These are phyloP conservation scores for Thryonomys swinderianus DNA, from an alignment of 2,113 vertebrate genomes.

Conservation along the genomic window DNA sequence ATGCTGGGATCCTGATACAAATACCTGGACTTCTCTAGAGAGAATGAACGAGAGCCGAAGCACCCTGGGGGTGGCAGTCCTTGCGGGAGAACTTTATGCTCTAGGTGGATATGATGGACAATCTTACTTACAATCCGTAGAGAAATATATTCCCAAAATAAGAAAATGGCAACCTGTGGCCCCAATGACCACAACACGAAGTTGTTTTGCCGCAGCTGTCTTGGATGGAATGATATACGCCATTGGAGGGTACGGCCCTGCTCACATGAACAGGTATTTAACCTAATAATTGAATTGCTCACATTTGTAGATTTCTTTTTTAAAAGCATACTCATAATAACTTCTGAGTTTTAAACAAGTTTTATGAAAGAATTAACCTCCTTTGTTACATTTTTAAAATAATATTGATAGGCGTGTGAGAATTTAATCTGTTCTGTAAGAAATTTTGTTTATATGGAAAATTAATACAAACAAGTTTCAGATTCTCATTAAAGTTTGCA, in stretches of 20 bases:
- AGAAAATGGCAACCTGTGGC: constrained; percentile 97
- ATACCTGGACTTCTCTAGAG: constrained; percentile 94
- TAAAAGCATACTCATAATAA: constrained; percentile 19
- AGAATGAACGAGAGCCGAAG: constrained; percentile 96
- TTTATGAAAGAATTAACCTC: constrained; percentile 11
- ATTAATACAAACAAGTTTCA: constrained; percentile 38
- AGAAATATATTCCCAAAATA: constrained; percentile 96
- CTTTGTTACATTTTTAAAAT: constrained; percentile 23
- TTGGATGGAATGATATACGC: constrained; percentile 98
- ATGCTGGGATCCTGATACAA: constrained; percentile 97
- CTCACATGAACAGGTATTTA: constrained; percentile 97
- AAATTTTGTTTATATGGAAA: not conserved
- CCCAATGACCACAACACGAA: constrained; percentile 96
- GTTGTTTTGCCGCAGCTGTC: constrained; percentile 96
- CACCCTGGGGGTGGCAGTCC: constrained; percentile 94
- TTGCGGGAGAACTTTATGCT: constrained; percentile 96
- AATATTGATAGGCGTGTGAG: not conserved
- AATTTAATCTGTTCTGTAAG: constrained; percentile 23
- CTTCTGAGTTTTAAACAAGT: constrained; percentile 59
- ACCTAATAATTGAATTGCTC: not conserved
- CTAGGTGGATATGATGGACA: constrained; percentile 97
- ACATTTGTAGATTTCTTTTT: not conserved
- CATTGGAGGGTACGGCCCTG: constrained; percentile 97
- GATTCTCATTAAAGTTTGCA: constrained; percentile 33
- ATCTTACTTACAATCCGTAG: constrained; percentile 96